phyloP scores from a whole-genome alignment of 2,888 invertebrate genomes.

The Nebria salina region DNA sequence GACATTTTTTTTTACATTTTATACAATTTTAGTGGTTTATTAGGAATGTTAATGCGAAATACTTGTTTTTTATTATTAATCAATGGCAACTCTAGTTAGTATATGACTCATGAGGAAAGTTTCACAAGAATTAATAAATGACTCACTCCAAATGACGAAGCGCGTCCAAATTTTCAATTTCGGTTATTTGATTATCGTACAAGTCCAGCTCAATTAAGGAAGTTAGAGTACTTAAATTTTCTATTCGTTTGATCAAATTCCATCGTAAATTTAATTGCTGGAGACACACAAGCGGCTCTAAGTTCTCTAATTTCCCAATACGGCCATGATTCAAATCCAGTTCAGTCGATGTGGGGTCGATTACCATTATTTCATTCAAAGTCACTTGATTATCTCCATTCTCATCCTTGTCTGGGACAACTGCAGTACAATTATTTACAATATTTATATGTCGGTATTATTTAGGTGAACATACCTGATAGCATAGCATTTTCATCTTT shows the following conservation, averaged over 20 bases:
- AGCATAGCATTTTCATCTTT: background rate
- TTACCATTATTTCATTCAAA: slow-evolving; percentile 71
- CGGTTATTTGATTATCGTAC: slow-evolving; percentile 95
- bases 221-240: slow-evolving; percentile 80
- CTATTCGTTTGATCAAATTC: slow-evolving; percentile 95
- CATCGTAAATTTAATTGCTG: slow-evolving; percentile 89
- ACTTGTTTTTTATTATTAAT: too few relatives aligned
- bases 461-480: background rate
- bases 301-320: slow-evolving; percentile 83
- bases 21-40: too few relatives aligned
- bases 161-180: slow-evolving; percentile 88
- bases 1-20: too few relatives aligned
- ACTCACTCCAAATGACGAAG: slow-evolving; percentile 90
- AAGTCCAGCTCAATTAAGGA: slow-evolving; percentile 89
- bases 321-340: slow-evolving; percentile 92
- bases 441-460: background rate
- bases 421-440: background rate
- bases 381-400: slow-evolving; percentile 53
- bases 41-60: too few relatives aligned
- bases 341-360: slow-evolving; percentile 74
- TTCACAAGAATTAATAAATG: slow-evolving; percentile 50
- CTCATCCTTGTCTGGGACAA: slow-evolving; percentile 3
- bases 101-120: too few relatives aligned
- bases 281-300: slow-evolving; percentile 79
- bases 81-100: too few relatives aligned